Percentiles rank a stretch among this genome's conserved stretches.
These are phyloP conservation scores for Plumapathes pennacea DNA, from an alignment of 92 coral and sea anemone genomes.

Conservation along the genomic window DNA sequence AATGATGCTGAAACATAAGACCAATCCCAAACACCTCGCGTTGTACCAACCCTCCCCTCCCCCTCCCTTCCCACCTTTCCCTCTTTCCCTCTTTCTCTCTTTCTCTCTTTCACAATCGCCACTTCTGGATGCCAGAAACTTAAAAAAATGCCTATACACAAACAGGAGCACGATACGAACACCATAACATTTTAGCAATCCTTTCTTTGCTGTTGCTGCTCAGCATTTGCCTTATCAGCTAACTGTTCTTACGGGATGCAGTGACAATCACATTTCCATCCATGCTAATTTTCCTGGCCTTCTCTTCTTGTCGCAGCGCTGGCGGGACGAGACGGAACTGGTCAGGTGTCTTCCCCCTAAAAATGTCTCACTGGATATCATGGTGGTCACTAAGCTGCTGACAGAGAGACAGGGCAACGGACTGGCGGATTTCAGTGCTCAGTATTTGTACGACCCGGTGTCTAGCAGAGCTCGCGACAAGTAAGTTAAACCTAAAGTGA, in stretches of 20 bases:
- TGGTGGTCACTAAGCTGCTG: constrained; percentile 73
- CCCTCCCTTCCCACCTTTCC: too few relatives aligned
- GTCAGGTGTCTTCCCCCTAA: constrained; percentile 82
- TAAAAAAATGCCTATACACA: too few relatives aligned
- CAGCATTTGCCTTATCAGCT: not conserved
- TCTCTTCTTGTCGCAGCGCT: constrained; percentile 36
- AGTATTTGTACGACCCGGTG: constrained; percentile 73
- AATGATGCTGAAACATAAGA: too few relatives aligned
- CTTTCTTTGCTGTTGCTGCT: not conserved
- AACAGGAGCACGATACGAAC: too few relatives aligned
- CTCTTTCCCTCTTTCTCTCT: too few relatives aligned
- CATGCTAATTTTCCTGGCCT: not conserved
- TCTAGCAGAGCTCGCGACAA: constrained; percentile 73
- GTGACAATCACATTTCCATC: not conserved
- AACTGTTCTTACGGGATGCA: not conserved
- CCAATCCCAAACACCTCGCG: too few relatives aligned
- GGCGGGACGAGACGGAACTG: constrained; percentile 80
- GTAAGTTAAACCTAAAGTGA: too few relatives aligned
- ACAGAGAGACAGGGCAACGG: constrained; percentile 81
- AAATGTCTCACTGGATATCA: constrained; percentile 67
- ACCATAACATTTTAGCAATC: not conserved
- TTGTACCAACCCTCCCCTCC: too few relatives aligned
- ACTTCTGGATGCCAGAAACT: too few relatives aligned
- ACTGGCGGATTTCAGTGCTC: constrained; percentile 66
- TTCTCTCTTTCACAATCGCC: too few relatives aligned